These are phyloP conservation scores for Colostygia pectinataria DNA, from an alignment of 2,888 invertebrate genomes.

Conservation along the genomic window DNA sequence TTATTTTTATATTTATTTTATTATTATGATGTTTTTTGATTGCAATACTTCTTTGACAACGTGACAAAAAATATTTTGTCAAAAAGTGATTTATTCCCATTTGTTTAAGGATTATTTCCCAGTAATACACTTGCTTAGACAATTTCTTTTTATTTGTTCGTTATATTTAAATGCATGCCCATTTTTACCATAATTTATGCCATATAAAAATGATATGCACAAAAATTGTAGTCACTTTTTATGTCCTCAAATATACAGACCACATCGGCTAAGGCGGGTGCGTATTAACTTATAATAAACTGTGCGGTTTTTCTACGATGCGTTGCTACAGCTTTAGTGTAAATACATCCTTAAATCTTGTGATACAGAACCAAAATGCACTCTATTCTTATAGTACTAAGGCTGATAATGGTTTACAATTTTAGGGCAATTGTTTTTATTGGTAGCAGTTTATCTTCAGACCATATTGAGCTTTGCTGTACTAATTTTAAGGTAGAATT, in stretches of 20 bases:
- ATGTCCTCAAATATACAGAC: slow-evolving; percentile 45
- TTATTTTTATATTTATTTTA: no score
- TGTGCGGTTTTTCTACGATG: slow-evolving; percentile 60
- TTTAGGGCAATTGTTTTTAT: neutral
- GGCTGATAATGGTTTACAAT: neutral
- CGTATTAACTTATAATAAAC: slow-evolving; percentile 81
- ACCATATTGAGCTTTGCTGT: slow-evolving; percentile 21
- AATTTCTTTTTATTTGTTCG: no score
- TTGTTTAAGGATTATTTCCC: no score
- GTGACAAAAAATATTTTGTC: no score
- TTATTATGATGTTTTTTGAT: no score
- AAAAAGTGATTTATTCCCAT: no score
- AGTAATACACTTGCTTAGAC: no score
- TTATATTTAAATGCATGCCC: no score
- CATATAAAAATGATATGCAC: no score
- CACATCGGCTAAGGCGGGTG: slow-evolving; percentile 58
- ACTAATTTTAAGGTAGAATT: neutral
- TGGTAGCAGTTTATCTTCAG: neutral
- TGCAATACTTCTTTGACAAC: no score
- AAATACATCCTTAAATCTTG: slow-evolving; percentile 38
- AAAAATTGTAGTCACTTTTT: neutral
- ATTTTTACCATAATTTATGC: no score
- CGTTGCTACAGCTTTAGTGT: slow-evolving; percentile 41
- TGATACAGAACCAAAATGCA: neutral
- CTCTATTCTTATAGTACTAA: neutral